Base-by-base conservation (phyloP, 2,113 vertebrate genomes). In the Galemys pyrenaicus region DNA sequence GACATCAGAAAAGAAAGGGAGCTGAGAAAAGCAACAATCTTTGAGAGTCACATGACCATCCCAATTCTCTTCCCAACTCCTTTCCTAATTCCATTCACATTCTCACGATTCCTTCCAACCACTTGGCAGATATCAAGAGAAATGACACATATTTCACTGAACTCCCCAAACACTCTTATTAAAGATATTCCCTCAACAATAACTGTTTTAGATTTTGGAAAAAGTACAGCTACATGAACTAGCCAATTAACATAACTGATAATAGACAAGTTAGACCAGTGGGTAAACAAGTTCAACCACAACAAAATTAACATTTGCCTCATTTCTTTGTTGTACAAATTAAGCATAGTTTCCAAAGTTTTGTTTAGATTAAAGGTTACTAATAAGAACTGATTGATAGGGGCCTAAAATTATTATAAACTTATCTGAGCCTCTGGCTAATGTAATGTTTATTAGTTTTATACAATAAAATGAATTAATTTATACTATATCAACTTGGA, bases 181-280 rank as follows among this genome's bases (percentile, higher is more conserved):
- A 96, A 96, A 96, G 46, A 93, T 96, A 96, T 94, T 96, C 92
- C 87, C 92, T 96, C 87, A 97, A 96, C 82, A 96, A 94, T 87
- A 94, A 82, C 67, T 91, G 75, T 89, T 96, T 95, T 80, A 56
- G 82, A 93, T 96, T 96, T 92, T 91, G 89, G 94, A 96, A 87
- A 88, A 95, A 84, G 78, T 90, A 90, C 73, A 97, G 77, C 71
- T 82, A 71, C 64, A 78, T n/a, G 67, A 92, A 62, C 32, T 62
- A 93, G 83, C 71, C 92, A 96, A 67, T 97, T 96, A 93, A 46
- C 92, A 1, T 85, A 96, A 94, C 84, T 92, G 95, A 96, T 97
- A 95, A 87, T 87, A 90, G 83, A 90, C n/a, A 85, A 74, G 93
- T 96, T 12, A 64, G 87, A 92, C 80, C 62, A 82, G 84, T 92